phyloP scores from a whole-genome alignment of 2,113 vertebrate genomes.

The Ophiodon elongatus region DNA sequence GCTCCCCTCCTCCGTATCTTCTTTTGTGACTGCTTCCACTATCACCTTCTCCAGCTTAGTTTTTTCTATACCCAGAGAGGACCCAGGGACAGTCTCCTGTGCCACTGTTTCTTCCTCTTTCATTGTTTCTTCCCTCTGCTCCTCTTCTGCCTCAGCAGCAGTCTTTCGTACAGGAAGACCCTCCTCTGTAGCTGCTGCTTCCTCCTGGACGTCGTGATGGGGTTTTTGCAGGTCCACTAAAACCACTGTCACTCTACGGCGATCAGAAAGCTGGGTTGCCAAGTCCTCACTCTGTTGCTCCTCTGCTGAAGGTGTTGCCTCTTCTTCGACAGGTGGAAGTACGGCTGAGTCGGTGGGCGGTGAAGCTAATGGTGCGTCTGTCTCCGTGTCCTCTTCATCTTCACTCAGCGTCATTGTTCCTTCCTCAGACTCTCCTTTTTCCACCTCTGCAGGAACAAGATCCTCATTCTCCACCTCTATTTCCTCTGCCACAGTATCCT shows the following conservation, averaged over 20 bases:
- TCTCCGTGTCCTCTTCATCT: constrained; percentile 32
- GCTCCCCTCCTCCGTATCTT: background rate
- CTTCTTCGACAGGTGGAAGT: background rate
- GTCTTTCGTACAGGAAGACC: background rate
- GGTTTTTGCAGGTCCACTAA: constrained; percentile 37
- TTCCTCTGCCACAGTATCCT: background rate
- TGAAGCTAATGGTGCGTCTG: background rate
- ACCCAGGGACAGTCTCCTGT: constrained; percentile 2
- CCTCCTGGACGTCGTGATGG: background rate
- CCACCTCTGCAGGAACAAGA: background rate
- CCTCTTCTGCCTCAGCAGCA: background rate
- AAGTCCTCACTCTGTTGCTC: background rate
- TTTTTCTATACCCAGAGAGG: no score
- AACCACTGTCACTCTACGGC: constrained; percentile 35
- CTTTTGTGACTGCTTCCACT: constrained; percentile 1
- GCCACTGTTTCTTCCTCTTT: background rate
- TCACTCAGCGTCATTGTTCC: background rate
- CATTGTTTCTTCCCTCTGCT: background rate
- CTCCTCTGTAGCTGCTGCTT: background rate
- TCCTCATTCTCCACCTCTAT: background rate
- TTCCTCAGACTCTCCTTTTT: background rate
- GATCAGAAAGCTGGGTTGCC: background rate
- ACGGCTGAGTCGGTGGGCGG: background rate
- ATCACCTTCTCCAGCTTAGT: no score
- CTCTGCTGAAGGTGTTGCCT: background rate